Conservation (phyloP, 1,140 invertebrate species). For the Hyles vespertilio region DNA sequence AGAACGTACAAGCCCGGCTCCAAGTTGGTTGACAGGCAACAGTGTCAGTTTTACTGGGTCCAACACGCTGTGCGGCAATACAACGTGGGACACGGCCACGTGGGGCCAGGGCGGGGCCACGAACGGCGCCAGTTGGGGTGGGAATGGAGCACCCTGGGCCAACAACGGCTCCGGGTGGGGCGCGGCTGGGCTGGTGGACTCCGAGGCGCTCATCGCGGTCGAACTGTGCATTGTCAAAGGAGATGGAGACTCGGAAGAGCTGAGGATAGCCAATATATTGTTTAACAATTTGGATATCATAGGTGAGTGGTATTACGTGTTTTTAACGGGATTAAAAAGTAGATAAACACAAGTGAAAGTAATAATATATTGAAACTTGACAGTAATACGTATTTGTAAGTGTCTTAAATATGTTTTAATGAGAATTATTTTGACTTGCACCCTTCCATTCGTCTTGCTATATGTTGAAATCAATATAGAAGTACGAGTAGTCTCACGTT, state of each 20-base stretch:
- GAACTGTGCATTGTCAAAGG: conserved; percentile 86
- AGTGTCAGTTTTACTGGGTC: conserved; percentile 18
- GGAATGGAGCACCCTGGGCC: conserved; percentile 15
- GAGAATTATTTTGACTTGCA: too few species aligned
- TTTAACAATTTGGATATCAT: conserved; percentile 97
- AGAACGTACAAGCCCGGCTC: conserved; percentile 32
- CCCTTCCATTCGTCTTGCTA: too few species aligned
- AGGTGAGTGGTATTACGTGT: conserved; percentile 73
- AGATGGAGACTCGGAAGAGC: conserved; percentile 76
- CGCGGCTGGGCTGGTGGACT: conserved; percentile 76
- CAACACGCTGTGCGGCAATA: neutral
- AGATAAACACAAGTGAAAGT: neutral
- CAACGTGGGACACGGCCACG: conserved; percentile 20
- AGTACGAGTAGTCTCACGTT: too few species aligned
- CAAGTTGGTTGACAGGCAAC: conserved; percentile 26
- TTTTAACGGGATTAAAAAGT: too few species aligned
- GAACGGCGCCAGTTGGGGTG: conserved; percentile 13
- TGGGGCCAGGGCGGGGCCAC: conserved; percentile 8
- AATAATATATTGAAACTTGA: neutral
- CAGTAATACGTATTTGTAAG: neutral
- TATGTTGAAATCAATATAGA: too few species aligned
- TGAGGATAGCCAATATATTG: conserved; percentile 89
- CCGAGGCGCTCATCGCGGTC: conserved; percentile 90
- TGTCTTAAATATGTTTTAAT: too few species aligned
- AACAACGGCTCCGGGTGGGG: conserved; percentile 32